phyloP scores from a whole-genome alignment of 1,140 invertebrate species.

The Akabosia matsudoensis region DNA sequence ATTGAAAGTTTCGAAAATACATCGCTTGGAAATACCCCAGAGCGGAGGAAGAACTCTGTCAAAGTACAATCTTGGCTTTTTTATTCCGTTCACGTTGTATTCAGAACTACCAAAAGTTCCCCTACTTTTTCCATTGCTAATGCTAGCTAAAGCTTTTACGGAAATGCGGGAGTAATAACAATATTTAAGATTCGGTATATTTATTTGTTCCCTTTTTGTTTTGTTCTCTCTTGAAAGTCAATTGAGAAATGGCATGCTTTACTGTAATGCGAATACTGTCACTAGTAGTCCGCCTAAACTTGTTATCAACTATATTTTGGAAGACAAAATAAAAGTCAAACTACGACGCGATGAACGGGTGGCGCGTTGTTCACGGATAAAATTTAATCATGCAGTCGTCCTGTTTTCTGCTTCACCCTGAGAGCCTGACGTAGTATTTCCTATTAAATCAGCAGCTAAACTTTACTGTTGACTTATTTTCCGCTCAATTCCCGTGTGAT shows the following conservation, averaged over 20 bases:
- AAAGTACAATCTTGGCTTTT: too few relatives aligned
- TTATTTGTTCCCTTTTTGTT: not conserved
- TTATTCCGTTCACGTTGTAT: too few relatives aligned
- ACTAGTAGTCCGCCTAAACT: not conserved
- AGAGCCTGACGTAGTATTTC: too few relatives aligned
- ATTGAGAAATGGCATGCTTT: constrained; percentile 14
- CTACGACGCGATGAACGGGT: not conserved
- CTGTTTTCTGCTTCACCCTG: not conserved
- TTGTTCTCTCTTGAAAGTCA: not conserved
- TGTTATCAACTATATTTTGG: not conserved
- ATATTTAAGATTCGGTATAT: not conserved
- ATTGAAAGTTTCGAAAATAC: too few relatives aligned
- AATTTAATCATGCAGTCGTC: not conserved
- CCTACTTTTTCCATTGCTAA: not conserved
- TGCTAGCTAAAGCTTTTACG: too few relatives aligned
- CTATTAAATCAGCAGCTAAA: too few relatives aligned
- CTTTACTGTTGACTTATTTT: too few relatives aligned
- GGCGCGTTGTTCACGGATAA: not conserved
- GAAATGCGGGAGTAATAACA: not conserved
- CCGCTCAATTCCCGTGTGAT: too few relatives aligned
- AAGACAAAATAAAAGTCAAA: not conserved
- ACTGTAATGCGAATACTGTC: not conserved
- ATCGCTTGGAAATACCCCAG: too few relatives aligned
- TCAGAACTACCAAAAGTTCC: too few relatives aligned
- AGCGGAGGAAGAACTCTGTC: too few relatives aligned